These are phyloP conservation scores for Threskiornis aethiopicus DNA, from an alignment of 2,797 vertebrate species.

Conservation along the genomic window DNA sequence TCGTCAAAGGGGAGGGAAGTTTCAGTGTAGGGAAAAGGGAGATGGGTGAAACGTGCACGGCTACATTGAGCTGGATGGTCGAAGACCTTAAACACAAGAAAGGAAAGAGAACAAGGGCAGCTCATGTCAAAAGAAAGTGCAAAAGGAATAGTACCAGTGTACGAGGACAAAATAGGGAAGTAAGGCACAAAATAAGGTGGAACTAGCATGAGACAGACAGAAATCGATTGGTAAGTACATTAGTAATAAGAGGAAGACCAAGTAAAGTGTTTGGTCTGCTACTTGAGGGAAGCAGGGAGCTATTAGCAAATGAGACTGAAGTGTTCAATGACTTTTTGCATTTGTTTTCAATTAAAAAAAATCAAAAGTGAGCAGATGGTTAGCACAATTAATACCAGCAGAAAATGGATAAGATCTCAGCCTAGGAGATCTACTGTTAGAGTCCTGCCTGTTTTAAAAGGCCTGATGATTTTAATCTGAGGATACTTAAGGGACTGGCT, in stretches of 20 bases:
- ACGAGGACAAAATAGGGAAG: not conserved
- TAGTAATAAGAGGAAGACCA: not conserved
- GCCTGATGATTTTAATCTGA: constrained; percentile 34
- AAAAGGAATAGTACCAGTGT: not conserved
- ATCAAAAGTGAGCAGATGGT: constrained; percentile 58
- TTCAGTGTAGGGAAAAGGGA: not conserved
- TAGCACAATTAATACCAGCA: constrained; percentile 36
- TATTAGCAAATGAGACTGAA: constrained; percentile 66
- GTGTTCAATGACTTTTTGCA: constrained; percentile 54
- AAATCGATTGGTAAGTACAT: not conserved
- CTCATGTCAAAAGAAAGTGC: not conserved
- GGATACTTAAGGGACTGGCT: constrained; percentile 2
- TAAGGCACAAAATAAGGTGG: not conserved
- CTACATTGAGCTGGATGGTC: not conserved
- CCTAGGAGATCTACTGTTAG: constrained; percentile 12
- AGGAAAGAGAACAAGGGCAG: not conserved
- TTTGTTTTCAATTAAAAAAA: constrained; percentile 62
- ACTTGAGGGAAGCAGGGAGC: constrained; percentile 61
- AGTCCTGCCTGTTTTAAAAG: not conserved
- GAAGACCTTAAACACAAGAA: not conserved
- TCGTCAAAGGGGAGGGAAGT: not conserved
- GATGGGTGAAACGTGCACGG: not conserved
- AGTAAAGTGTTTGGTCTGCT: constrained; percentile 15
- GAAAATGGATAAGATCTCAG: constrained; percentile 45
- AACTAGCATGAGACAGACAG: not conserved